Base-by-base conservation (phyloP, 2,113 vertebrate species). In the Nematolebias whitei region DNA sequence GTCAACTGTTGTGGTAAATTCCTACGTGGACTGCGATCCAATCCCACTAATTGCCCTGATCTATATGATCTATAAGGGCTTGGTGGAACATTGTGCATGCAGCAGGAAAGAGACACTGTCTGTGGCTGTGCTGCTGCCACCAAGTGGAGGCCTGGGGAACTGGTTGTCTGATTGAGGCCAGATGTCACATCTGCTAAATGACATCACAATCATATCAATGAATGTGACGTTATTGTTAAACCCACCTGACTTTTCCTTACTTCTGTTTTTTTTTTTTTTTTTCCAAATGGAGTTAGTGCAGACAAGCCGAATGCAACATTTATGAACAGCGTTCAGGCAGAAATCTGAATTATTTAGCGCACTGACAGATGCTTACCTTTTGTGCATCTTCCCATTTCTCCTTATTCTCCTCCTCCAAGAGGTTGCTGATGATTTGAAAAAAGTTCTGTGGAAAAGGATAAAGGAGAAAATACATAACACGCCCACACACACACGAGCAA, bases 361-460 rank as follows among this genome's bases (percentile, higher is more conserved):
- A 41, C 63, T 68, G 57, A 50, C 38, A 59, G 53, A 55, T 67
- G 68, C 91, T 94, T 94, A 99, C 98, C 96, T 98, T 96, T 76
- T 99, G 98, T 0, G 97, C 97, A 58, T 99, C 98, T 82, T 98
- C 96, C 98, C 98, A 99, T 85, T 99, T 99, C 68, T 98, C 97
- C 83, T 95, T 95, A 92, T 99, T 98, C 90, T 99, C 98, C 90
- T 99, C 98, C 87, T 99, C 97, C 76, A 99, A 90, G 68, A 99
- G 96, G 84, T 99, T 99, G 88, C 98, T 99, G 93, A 99, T 97
- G 89, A 98, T 98, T 92, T 99, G 98, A 93, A 99, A 99, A 93
- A 99, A 99, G 91, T 99, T 99, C 98, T 99, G 94, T 63, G 90
- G 92, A 89, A 44, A 55, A 80, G 40, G 68, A 79, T 80, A 47